Conservation (phyloP, 2,113 vertebrate species). For the Corythornis vintsioides region DNA sequence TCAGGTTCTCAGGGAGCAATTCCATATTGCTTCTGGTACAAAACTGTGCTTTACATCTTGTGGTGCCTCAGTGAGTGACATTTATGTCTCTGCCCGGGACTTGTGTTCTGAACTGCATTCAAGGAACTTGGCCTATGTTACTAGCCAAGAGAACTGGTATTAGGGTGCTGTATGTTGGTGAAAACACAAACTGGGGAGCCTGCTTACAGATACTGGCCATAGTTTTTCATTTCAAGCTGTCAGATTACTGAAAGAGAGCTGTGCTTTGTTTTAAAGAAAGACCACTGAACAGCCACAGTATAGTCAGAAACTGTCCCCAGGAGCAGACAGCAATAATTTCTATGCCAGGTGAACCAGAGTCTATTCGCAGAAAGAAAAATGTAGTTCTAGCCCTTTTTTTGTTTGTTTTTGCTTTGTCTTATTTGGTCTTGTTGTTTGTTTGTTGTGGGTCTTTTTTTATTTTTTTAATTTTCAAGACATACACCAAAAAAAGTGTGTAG, state of each 20-base stretch:
- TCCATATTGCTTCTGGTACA: background rate
- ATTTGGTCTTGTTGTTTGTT: background rate
- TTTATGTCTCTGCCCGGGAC: conserved; percentile 6
- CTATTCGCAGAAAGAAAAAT: background rate
- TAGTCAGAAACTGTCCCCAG: background rate
- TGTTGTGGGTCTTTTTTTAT: background rate
- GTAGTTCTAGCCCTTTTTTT: background rate
- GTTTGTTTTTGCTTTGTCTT: background rate
- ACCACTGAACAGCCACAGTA: background rate
- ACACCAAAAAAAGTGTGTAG: no score
- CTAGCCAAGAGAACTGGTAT: background rate
- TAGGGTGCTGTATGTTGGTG: background rate
- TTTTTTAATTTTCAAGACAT: background rate
- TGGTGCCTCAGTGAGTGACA: background rate
- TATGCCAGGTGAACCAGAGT: background rate
- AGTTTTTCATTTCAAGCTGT: background rate
- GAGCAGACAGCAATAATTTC: background rate
- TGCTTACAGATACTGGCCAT: background rate
- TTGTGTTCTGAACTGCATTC: conserved; percentile 24
- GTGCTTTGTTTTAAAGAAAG: background rate
- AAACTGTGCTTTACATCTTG: background rate
- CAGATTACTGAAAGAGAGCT: background rate
- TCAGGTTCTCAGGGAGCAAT: background rate
- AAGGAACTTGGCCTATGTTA: background rate
- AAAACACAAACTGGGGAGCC: background rate